These are phyloP conservation scores for Cervus canadensis DNA, from an alignment of 2,113 vertebrate genomes.

Conservation along the genomic window DNA sequence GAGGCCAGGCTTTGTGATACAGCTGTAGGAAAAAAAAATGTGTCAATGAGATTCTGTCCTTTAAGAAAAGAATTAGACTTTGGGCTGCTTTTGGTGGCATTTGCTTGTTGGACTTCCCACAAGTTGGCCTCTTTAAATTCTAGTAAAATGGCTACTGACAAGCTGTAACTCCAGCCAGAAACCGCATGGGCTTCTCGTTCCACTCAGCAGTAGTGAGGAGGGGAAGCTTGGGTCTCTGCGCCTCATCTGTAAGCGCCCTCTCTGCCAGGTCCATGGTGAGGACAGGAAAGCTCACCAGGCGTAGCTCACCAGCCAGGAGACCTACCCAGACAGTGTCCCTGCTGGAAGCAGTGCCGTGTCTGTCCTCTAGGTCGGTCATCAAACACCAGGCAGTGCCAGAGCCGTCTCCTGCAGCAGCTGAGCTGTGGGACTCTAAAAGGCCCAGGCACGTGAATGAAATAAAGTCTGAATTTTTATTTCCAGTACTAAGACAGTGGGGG, in stretches of 20 bases:
- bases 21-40: neutral
- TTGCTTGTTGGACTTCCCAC: slow-evolving; percentile 20
- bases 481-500: neutral
- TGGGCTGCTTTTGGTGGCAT: neutral
- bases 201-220: slow-evolving; percentile 31
- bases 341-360: neutral
- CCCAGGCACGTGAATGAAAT: neutral
- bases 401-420: neutral
- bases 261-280: slow-evolving; percentile 52
- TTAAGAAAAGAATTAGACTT: neutral
- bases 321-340: neutral
- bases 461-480: neutral
- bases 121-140: slow-evolving; percentile 56
- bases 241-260: slow-evolving; percentile 31
- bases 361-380: neutral
- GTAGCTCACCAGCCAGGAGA: slow-evolving; percentile 6
- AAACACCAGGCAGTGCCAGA: neutral
- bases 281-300: slow-evolving; percentile 23
- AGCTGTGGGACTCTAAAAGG: neutral
- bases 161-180: slow-evolving; percentile 66
- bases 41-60: neutral
- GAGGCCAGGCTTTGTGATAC: neutral
- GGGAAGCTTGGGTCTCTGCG: slow-evolving; percentile 36
- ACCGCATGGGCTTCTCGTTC: slow-evolving; percentile 3
- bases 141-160: slow-evolving; percentile 69